A percentile compares a stretch with the other conserved stretches of the same genome.
These are phyloP conservation scores for Threskiornis aethiopicus DNA, from an alignment of 2,797 vertebrate species.

Conservation along the genomic window DNA sequence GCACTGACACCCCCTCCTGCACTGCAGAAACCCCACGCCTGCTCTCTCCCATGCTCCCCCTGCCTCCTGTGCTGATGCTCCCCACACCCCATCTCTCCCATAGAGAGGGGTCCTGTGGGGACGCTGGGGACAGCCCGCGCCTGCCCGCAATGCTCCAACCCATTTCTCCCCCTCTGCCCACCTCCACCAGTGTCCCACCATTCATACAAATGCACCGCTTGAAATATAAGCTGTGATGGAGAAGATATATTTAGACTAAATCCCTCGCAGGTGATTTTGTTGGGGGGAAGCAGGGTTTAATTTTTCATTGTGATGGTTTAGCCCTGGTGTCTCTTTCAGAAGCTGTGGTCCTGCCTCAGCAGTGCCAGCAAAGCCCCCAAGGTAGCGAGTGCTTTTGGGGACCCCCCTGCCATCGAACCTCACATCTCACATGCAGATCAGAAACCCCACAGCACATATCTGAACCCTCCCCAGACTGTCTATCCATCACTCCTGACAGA, in stretches of 20 bases:
- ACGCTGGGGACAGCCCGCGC: accelerated
- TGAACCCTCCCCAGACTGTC: neutral
- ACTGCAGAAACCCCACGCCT: accelerated
- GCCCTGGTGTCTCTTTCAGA: neutral
- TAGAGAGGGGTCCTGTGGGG: neutral
- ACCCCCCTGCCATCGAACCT: neutral
- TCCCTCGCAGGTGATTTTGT: neutral
- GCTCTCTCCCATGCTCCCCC: neutral
- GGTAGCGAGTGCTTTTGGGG: neutral
- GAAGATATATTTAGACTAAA: neutral
- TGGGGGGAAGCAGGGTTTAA: neutral
- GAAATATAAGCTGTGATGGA: neutral
- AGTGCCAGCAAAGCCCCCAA: neutral
- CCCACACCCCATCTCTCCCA: accelerated
- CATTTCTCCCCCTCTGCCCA: accelerated
- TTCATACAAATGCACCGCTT: neutral
- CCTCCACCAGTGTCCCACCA: accelerated
- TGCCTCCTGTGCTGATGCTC: accelerated
- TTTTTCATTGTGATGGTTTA: neutral
- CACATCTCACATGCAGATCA: neutral
- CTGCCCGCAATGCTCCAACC: neutral
- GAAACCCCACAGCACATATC: accelerated
- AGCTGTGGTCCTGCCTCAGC: neutral
- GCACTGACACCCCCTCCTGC: neutral
- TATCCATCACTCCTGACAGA: neutral